phyloP scores from a whole-genome alignment of 1,140 invertebrate genomes.

The Sipha flava region DNA sequence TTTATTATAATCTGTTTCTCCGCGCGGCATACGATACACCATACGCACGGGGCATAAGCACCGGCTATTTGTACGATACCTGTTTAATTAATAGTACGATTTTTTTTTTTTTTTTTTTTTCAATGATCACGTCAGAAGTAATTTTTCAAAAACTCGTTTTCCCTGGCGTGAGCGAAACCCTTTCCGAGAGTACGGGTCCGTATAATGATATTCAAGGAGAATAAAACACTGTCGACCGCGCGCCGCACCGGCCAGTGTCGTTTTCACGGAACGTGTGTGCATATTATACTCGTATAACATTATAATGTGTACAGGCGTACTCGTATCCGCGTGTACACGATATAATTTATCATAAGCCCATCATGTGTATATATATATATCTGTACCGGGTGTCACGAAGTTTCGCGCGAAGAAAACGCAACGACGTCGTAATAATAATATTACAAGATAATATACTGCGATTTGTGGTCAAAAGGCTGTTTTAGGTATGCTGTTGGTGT shows the following conservation, averaged over 20 bases:
- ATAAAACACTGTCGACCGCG: slow-evolving; percentile 2
- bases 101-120: slow-evolving; percentile 32
- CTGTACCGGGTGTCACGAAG: too few species aligned
- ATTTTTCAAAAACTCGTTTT: slow-evolving; percentile 32
- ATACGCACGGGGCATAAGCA: background rate
- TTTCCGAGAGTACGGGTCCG: background rate
- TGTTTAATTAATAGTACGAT: slow-evolving; percentile 32
- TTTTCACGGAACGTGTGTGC: background rate
- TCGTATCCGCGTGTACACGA: too few species aligned
- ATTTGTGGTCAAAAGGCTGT: too few species aligned
- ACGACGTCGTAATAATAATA: too few species aligned
- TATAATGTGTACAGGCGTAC: background rate
- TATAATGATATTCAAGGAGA: slow-evolving; percentile 18
- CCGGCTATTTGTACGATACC: slow-evolving; percentile 20
- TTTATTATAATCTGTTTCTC: slow-evolving; percentile 29
- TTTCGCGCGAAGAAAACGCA: too few species aligned
- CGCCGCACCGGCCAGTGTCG: background rate
- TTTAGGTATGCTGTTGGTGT: too few species aligned
- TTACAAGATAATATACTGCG: too few species aligned
- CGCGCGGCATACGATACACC: too few species aligned
- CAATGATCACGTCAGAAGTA: slow-evolving; percentile 27
- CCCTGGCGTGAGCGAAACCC: background rate
- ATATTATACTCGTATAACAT: too few species aligned
- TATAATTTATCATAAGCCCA: too few species aligned
- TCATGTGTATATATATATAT: too few species aligned